These are phyloP conservation scores for Bugulina stolonifera DNA, from an alignment of 2,888 invertebrate genomes.

Conservation along the genomic window DNA sequence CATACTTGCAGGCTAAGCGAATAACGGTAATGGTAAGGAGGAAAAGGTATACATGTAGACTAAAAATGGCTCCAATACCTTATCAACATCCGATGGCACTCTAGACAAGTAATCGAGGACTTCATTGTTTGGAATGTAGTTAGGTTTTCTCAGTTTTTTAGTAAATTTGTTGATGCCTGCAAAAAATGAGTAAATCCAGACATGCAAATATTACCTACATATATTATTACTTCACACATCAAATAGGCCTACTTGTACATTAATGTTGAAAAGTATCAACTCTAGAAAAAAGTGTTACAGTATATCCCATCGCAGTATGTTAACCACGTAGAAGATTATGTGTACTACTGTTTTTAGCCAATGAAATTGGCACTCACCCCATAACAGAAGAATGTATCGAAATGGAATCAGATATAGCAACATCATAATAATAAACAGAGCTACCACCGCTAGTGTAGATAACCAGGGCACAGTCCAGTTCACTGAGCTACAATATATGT, in stretches of 20 bases:
- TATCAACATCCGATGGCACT: slow-evolving; percentile 86
- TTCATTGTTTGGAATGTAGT: slow-evolving; percentile 95
- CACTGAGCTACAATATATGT: slow-evolving; percentile 65
- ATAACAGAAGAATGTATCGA: slow-evolving; percentile 79
- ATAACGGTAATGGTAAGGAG: too few species aligned
- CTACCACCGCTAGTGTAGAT: slow-evolving; percentile 80
- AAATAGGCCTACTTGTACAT: too few species aligned
- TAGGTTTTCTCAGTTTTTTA: slow-evolving; percentile 81
- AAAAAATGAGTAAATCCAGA: slow-evolving; percentile 28
- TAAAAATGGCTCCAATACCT: too few species aligned
- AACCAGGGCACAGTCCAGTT: slow-evolving; percentile 95
- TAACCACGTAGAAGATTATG: too few species aligned
- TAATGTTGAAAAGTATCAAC: too few species aligned
- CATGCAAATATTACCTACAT: background rate
- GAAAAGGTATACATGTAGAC: too few species aligned
- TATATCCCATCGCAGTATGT: too few species aligned
- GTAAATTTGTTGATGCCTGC: slow-evolving; percentile 81
- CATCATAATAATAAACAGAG: slow-evolving; percentile 67
- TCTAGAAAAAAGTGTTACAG: too few species aligned
- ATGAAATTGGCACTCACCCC: slow-evolving; percentile 63
- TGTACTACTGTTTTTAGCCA: too few species aligned
- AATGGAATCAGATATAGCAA: slow-evolving; percentile 84
- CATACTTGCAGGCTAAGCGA: too few species aligned
- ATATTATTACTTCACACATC: too few species aligned
- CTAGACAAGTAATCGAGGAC: slow-evolving; percentile 86